phyloP scores from a whole-genome alignment of 2,113 vertebrate genomes.

The Lynx canadensis region DNA sequence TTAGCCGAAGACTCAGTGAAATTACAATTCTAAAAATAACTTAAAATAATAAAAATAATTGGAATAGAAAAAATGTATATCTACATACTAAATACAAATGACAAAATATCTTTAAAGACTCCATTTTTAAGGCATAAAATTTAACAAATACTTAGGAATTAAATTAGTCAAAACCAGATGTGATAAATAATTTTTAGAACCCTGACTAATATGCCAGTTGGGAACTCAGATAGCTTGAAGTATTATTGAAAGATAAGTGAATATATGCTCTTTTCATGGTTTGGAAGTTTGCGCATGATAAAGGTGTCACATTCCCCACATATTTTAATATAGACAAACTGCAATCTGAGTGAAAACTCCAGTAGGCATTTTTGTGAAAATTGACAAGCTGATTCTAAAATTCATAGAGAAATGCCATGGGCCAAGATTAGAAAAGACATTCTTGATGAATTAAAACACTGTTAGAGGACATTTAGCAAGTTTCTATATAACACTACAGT shows the following conservation, averaged over 20 bases:
- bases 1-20: neutral
- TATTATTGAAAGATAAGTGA: neutral
- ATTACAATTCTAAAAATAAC: neutral
- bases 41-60: neutral
- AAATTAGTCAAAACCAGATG: neutral
- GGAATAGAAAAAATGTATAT: neutral
- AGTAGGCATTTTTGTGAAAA: neutral
- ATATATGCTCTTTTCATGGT: neutral
- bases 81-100: neutral
- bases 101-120: neutral
- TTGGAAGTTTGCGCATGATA: neutral
- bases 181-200: neutral
- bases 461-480: neutral
- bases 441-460: neutral
- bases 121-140: neutral
- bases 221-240: neutral
- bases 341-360: neutral
- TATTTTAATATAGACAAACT: neutral
- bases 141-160: neutral
- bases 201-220: neutral
- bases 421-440: neutral
- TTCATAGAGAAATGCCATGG: neutral
- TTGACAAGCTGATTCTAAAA: neutral
- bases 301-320: neutral
- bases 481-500: neutral